Evolutionary conservation across 2,113 vertebrate species (phyloP).

Genomic region (Antigone vipio): DNA sequence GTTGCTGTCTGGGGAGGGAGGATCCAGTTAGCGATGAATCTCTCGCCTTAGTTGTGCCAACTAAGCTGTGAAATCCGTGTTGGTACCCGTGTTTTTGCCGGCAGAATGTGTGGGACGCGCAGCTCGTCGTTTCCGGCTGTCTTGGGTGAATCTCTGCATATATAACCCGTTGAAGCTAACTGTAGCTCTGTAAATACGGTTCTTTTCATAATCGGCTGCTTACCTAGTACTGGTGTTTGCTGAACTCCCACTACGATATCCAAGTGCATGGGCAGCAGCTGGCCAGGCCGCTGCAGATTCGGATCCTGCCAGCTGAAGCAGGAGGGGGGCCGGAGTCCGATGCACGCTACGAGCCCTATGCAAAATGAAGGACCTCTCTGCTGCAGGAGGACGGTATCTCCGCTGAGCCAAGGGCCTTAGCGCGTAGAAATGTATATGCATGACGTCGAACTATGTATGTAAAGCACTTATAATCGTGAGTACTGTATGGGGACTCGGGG

Average conservation of each 20-base stretch:
- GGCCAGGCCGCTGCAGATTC: neutral
- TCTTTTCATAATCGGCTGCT: neutral
- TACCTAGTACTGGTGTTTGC: neutral
- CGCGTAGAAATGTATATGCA: neutral
- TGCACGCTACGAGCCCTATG: neutral
- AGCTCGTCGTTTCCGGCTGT: neutral
- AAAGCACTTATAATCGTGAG: constrained; percentile 28
- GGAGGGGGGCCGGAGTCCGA: neutral
- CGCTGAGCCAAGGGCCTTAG: neutral
- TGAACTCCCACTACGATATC: neutral
- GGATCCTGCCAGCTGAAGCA: neutral
- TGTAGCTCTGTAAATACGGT: constrained; percentile 47
- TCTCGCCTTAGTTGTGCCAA: neutral
- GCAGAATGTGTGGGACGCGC: neutral
- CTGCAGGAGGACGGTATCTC: neutral
- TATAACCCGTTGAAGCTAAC: neutral
- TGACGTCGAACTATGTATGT: neutral
- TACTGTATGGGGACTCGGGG: neutral
- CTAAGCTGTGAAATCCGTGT: constrained; percentile 31
- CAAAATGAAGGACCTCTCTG: constrained; percentile 24
- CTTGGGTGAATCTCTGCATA: neutral
- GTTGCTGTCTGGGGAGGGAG: neutral
- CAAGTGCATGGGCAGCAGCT: neutral
- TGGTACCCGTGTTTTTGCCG: neutral
- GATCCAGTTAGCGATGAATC: neutral